Percentiles rank a stretch among this genome's conserved stretches.
These are phyloP conservation scores for Vanacampus margaritifer DNA, from an alignment of 2,113 vertebrate species.

Conservation along the genomic window DNA sequence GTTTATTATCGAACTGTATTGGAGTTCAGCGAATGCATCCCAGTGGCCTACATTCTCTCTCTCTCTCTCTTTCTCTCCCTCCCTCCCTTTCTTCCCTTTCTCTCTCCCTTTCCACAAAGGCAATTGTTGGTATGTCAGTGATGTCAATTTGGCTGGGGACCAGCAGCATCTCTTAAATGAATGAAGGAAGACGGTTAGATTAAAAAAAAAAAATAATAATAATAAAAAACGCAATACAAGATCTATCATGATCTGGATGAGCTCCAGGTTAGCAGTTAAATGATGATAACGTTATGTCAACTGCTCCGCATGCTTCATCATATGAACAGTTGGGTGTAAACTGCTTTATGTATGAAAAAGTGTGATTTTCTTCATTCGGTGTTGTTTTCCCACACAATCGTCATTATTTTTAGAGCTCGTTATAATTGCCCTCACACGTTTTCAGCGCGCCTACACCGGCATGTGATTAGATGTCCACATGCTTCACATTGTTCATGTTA, in stretches of 20 bases:
- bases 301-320: background rate
- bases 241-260: conserved; percentile 40
- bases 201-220: conserved; percentile 35
- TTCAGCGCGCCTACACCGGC: background rate
- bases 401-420: conserved; percentile 12
- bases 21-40: conserved; percentile 28
- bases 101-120: conserved; percentile 24
- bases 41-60: conserved; percentile 22
- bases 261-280: conserved; percentile 28
- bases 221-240: conserved; percentile 22
- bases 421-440: conserved; percentile 11
- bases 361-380: background rate
- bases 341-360: background rate
- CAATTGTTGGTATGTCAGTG: conserved; percentile 33
- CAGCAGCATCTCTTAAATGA: conserved; percentile 35
- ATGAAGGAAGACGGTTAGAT: conserved; percentile 50
- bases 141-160: conserved; percentile 41
- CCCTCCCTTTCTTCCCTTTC: too few relatives aligned
- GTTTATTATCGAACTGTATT: conserved; percentile 48
- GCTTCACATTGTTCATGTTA: background rate
- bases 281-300: conserved; percentile 23
- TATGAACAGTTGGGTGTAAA: conserved; percentile 1
- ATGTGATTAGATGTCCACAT: background rate
- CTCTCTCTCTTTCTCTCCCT: background rate
- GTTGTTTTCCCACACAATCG: conserved; percentile 7